phyloP scores from a whole-genome alignment of 2,797 vertebrate genomes.

The Balearica regulorum region DNA sequence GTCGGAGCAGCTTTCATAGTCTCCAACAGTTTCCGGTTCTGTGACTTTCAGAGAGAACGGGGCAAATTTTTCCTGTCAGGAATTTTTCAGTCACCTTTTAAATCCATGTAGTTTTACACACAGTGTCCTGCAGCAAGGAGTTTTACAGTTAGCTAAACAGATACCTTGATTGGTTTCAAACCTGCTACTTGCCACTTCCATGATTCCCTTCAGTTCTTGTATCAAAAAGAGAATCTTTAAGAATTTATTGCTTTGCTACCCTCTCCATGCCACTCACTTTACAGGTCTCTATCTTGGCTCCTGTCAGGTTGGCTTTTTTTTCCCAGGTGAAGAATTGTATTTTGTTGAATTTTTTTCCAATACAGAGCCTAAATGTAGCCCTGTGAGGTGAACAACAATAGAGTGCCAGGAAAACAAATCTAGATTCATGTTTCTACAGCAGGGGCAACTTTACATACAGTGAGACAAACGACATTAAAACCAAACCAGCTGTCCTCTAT shows the following conservation, averaged over 20 bases:
- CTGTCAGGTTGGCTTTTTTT: not conserved
- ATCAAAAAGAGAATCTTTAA: not conserved
- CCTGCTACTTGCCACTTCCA: not conserved
- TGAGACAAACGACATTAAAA: not conserved
- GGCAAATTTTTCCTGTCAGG: not conserved
- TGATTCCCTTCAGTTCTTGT: not conserved
- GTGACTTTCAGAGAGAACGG: not conserved
- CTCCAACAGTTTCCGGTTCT: not conserved
- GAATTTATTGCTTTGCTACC: not conserved
- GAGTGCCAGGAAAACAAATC: not conserved
- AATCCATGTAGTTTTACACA: not conserved
- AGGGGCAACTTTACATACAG: not conserved
- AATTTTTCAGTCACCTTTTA: not conserved
- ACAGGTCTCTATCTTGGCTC: not conserved
- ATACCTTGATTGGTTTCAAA: not conserved
- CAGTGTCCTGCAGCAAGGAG: not conserved
- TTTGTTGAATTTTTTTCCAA: not conserved
- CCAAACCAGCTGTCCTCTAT: not conserved
- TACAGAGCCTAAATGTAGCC: not conserved
- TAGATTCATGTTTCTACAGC: not conserved
- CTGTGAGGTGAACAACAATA: not conserved
- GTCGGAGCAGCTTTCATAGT: not conserved
- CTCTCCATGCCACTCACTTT: not conserved
- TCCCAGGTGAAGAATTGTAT: not conserved
- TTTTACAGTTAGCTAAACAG: not conserved